These are phyloP conservation scores for Calephelis perditalis DNA, from an alignment of 2,888 invertebrate species.

Conservation along the genomic window DNA sequence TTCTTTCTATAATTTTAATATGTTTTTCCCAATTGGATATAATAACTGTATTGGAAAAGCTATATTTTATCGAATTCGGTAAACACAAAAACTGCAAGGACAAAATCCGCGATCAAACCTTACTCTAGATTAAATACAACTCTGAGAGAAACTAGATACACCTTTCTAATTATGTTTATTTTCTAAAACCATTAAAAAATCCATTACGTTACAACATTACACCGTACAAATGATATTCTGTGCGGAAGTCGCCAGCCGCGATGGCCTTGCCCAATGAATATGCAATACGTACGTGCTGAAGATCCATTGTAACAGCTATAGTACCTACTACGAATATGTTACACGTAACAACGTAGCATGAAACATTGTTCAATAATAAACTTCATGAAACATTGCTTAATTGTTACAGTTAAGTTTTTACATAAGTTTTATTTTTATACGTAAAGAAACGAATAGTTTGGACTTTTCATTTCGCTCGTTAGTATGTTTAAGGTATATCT, in stretches of 20 bases:
- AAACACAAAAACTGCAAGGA: no score
- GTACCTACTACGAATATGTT: not conserved
- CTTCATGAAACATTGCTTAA: not conserved
- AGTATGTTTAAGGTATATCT: no score
- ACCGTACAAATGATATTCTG: not conserved
- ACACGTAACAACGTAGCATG: not conserved
- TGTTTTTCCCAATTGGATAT: no score
- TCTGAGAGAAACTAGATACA: no score
- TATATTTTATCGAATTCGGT: no score
- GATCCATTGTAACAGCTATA: constrained; percentile 3
- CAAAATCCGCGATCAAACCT: no score
- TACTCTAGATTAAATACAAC: no score
- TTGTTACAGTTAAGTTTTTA: not conserved
- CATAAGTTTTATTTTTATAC: no score
- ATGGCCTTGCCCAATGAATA: constrained; percentile 6
- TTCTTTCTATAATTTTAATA: no score
- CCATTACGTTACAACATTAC: constrained; percentile 1
- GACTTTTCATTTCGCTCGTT: no score
- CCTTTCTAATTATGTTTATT: not conserved
- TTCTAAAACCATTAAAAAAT: constrained; percentile 5
- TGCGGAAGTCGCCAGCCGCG: constrained; percentile 6
- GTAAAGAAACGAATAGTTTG: no score
- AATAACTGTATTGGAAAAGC: no score
- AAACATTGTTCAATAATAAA: not conserved
- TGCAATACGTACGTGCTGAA: constrained; percentile 5